phyloP scores from a whole-genome alignment of 2,113 vertebrate species.

The Chroicocephalus ridibundus region DNA sequence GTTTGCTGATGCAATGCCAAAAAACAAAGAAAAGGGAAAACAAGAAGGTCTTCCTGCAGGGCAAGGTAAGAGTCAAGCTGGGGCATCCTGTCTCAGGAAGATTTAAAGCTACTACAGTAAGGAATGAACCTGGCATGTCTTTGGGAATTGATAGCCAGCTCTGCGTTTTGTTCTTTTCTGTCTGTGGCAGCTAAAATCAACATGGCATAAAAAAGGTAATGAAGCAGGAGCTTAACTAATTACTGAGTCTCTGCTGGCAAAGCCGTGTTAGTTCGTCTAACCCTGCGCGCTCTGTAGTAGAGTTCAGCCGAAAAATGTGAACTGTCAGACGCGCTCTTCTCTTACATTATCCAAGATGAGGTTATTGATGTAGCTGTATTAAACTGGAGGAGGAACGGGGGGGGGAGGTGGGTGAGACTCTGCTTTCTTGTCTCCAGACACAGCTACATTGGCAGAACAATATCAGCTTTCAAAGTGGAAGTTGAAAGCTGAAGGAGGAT shows the following conservation, averaged over 20 bases:
- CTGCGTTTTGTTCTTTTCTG: not conserved
- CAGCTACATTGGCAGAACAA: not conserved
- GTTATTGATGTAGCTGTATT: not conserved
- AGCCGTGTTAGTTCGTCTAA: not conserved
- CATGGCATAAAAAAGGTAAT: not conserved
- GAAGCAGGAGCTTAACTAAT: constrained; percentile 28
- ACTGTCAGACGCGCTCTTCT: not conserved
- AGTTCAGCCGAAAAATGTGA: not conserved
- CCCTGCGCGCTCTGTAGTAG: not conserved
- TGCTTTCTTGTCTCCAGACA: not conserved
- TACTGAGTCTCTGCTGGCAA: not conserved
- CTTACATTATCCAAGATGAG: not conserved
- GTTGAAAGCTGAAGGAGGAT: not conserved
- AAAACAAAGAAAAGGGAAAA: constrained; percentile 15
- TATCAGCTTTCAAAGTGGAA: not conserved
- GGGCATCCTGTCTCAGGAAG: not conserved
- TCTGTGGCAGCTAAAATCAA: not conserved
- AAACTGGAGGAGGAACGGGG: not conserved
- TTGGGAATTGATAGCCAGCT: not conserved
- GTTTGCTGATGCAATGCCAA: not conserved
- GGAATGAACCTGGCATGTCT: not conserved
- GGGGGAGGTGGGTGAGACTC: not conserved
- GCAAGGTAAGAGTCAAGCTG: constrained; percentile 19
- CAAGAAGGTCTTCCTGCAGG: not conserved
- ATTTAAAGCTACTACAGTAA: not conserved